Percentiles rank a stretch among this genome's conserved stretches.
Evolutionary conservation across 2,113 vertebrate species (phyloP).

Genomic region (Galeopterus variegatus): DNA sequence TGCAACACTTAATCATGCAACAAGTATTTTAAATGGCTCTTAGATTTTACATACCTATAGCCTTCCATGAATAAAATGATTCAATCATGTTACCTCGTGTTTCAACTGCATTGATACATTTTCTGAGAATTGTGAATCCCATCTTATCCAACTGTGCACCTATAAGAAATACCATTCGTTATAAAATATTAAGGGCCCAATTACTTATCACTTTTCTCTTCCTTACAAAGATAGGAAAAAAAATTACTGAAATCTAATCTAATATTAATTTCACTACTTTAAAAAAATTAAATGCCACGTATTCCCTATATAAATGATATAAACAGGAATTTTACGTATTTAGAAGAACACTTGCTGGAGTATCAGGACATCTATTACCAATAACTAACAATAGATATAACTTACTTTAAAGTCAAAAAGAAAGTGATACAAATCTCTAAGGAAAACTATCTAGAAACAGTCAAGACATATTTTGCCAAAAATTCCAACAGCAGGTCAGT

Average conservation of each 20-base stretch:
- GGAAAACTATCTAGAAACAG: constrained; percentile 1
- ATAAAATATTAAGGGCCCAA: constrained; percentile 40
- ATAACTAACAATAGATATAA: not conserved
- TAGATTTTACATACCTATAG: constrained; percentile 56
- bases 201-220: constrained; percentile 8
- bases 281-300: not conserved
- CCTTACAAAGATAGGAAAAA: not conserved
- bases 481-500: not conserved
- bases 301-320: not conserved
- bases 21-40: not conserved
- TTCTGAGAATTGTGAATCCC: constrained; percentile 95
- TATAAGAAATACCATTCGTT: constrained; percentile 74
- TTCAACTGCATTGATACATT: constrained; percentile 96
- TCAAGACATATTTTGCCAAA: constrained; percentile 46
- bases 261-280: not conserved
- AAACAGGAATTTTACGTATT: not conserved
- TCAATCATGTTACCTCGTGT: constrained; percentile 92
- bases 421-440: constrained; percentile 40
- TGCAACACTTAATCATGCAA: not conserved
- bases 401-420: constrained; percentile 16
- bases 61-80: constrained; percentile 41
- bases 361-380: constrained; percentile 4
- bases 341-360: not conserved
- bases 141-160: constrained; percentile 96
- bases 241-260: not conserved